Percentiles rank a stretch among this genome's conserved stretches.
phyloP scores from a whole-genome alignment of 1,140 invertebrate species.

The Bemisia tabaci region DNA sequence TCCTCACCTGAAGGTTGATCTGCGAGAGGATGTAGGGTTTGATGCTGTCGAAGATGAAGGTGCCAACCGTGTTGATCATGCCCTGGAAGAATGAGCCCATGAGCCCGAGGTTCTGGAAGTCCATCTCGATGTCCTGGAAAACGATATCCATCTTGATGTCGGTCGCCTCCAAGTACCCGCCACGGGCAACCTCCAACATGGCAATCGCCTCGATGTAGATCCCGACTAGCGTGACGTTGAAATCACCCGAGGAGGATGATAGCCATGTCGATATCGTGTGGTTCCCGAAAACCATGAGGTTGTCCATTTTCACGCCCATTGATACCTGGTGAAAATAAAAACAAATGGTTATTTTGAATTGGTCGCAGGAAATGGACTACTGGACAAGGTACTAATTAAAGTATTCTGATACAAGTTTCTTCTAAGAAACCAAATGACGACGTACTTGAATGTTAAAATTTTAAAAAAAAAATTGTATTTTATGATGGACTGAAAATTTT shows the following conservation, averaged over 20 bases:
- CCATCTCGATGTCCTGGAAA: slow-evolving; percentile 59
- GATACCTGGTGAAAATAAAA: slow-evolving; percentile 37
- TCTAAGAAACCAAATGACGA: no score
- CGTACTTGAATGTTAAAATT: no score
- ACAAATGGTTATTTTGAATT: slow-evolving; percentile 10
- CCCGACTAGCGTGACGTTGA: slow-evolving; percentile 51
- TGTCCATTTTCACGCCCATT: slow-evolving; percentile 48
- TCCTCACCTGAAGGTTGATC: slow-evolving; percentile 48
- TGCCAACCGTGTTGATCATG: slow-evolving; percentile 50
- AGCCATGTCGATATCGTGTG: slow-evolving; percentile 59
- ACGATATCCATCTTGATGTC: slow-evolving; percentile 64
- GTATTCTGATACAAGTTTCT: no score
- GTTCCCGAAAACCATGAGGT: slow-evolving; percentile 50
- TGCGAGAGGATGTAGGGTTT: slow-evolving; percentile 67
- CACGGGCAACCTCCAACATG: slow-evolving; percentile 49
- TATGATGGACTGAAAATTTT: no score
- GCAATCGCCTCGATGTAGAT: slow-evolving; percentile 50
- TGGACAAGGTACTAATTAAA: no score
- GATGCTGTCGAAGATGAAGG: slow-evolving; percentile 69
- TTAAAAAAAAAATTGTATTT: no score
- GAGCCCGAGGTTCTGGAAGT: slow-evolving; percentile 66
- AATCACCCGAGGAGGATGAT: slow-evolving; percentile 50
- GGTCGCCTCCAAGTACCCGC: slow-evolving; percentile 58
- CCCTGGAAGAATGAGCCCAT: slow-evolving; percentile 55
- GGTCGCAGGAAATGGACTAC: no score